Evolutionary conservation across 64 coral and sea anemone species (phyloP).

Genomic region (Stylophora pistillata): DNA sequence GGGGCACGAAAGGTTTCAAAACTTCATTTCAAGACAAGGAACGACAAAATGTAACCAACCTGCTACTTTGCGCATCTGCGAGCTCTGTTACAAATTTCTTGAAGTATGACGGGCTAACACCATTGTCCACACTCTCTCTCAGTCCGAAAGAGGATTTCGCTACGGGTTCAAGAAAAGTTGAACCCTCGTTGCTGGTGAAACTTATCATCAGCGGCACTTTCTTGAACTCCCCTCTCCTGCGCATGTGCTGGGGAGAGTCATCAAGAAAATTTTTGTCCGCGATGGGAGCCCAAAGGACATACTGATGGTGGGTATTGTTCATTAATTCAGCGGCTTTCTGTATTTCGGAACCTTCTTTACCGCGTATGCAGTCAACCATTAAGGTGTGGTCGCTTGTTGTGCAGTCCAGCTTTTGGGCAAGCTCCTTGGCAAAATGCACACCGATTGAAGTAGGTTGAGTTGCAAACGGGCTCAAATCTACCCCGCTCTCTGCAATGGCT

Average conservation of each 20-base stretch:
- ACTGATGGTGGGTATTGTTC: background rate
- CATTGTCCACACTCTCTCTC: background rate
- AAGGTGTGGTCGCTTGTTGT: background rate
- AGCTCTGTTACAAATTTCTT: constrained; percentile 8
- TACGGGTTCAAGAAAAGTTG: background rate
- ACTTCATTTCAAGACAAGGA: no score
- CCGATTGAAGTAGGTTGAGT: background rate
- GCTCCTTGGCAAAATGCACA: constrained; percentile 6
- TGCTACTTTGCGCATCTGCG: background rate
- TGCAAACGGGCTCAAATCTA: constrained; percentile 30
- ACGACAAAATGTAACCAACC: background rate
- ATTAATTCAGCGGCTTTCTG: constrained; percentile 41
- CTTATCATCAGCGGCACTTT: constrained; percentile 50
- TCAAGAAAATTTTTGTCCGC: constrained; percentile 53
- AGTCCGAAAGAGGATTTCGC: background rate
- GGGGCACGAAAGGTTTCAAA: no score
- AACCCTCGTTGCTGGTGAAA: constrained; percentile 72
- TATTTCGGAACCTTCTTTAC: background rate
- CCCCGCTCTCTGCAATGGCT: constrained; percentile 50
- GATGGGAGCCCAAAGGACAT: constrained; percentile 39
- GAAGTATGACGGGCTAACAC: constrained; percentile 25
- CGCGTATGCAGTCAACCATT: constrained; percentile 7
- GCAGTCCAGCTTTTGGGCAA: constrained; percentile 9
- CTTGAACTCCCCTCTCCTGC: constrained; percentile 40
- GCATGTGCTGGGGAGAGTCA: constrained; percentile 54